A percentile compares a stretch with the other conserved stretches of the same genome.
These are phyloP conservation scores for Chrosomus eos DNA, from an alignment of 2,797 vertebrate genomes.

Conservation along the genomic window DNA sequence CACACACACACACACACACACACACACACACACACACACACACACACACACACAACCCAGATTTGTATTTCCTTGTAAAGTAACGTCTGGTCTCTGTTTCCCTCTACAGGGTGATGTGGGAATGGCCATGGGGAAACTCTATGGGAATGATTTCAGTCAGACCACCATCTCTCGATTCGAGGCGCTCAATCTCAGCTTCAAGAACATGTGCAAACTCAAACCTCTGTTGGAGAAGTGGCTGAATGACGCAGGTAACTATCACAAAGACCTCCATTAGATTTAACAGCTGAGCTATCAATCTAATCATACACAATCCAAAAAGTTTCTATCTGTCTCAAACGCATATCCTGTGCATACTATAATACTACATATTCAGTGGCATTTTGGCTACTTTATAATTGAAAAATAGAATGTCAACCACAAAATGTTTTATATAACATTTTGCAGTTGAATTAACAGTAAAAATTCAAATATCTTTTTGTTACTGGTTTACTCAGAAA, in stretches of 20 bases:
- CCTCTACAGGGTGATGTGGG: conserved; percentile 87
- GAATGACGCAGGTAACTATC: conserved; percentile 84
- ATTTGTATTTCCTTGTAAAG: background rate
- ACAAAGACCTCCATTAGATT: background rate
- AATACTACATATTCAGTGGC: background rate
- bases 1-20: background rate
- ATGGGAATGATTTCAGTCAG: conserved; percentile 95
- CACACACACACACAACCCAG: conserved; percentile 78
- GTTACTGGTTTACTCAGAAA: conserved; percentile 76
- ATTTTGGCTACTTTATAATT: background rate
- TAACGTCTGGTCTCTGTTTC: background rate
- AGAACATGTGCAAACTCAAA: conserved; percentile 97
- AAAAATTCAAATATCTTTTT: background rate
- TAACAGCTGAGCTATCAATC: background rate
- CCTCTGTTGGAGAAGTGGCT: conserved; percentile 95
- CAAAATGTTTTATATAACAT: background rate
- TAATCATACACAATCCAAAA: background rate
- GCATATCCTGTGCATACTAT: background rate
- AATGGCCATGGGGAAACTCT: conserved; percentile 94
- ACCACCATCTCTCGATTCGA: conserved; percentile 95
- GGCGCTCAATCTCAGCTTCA: conserved; percentile 94
- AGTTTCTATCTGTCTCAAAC: background rate
- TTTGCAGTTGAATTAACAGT: background rate
- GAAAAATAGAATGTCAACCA: background rate
- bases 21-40: background rate